These are phyloP conservation scores for Dryocosmus kuriphilus DNA, from an alignment of 2,888 invertebrate genomes.

Conservation along the genomic window DNA sequence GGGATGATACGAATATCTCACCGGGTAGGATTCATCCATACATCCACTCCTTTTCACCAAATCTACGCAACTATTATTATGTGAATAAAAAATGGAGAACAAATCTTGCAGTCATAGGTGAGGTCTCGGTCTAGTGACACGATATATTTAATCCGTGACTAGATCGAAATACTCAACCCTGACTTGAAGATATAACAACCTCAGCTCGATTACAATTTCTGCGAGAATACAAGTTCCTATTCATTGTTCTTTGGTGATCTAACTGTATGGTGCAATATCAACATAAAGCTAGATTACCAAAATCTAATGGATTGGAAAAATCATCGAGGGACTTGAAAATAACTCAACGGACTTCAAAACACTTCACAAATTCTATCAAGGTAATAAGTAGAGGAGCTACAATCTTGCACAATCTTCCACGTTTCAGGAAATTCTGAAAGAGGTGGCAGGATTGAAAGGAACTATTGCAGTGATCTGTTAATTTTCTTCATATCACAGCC, in stretches of 20 bases:
- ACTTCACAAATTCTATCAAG: neutral
- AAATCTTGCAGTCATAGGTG: slow-evolving; percentile 62
- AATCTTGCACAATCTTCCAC: neutral
- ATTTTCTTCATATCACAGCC: slow-evolving; percentile 76
- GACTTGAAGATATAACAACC: slow-evolving; percentile 46
- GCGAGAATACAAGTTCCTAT: slow-evolving; percentile 56
- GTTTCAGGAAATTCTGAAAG: neutral
- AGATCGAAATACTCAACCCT: slow-evolving; percentile 78
- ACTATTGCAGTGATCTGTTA: slow-evolving; percentile 75
- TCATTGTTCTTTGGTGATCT: slow-evolving; percentile 81
- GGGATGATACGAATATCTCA: slow-evolving; percentile 67
- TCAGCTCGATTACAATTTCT: neutral
- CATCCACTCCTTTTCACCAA: slow-evolving; percentile 57
- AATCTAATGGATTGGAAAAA: slow-evolving; percentile 68
- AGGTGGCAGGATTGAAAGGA: slow-evolving; percentile 69
- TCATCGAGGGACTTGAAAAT: slow-evolving; percentile 51
- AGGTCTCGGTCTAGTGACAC: slow-evolving; percentile 74
- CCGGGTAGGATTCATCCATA: slow-evolving; percentile 77
- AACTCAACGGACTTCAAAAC: neutral
- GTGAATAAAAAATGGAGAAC: slow-evolving; percentile 7
- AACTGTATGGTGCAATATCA: slow-evolving; percentile 78
- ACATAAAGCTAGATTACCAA: slow-evolving; percentile 78
- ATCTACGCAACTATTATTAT: neutral
- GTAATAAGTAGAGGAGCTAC: slow-evolving; percentile 49
- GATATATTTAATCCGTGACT: slow-evolving; percentile 73